phyloP scores from a whole-genome alignment of 2,113 vertebrate genomes.

The Andinoacara biseriatus region DNA sequence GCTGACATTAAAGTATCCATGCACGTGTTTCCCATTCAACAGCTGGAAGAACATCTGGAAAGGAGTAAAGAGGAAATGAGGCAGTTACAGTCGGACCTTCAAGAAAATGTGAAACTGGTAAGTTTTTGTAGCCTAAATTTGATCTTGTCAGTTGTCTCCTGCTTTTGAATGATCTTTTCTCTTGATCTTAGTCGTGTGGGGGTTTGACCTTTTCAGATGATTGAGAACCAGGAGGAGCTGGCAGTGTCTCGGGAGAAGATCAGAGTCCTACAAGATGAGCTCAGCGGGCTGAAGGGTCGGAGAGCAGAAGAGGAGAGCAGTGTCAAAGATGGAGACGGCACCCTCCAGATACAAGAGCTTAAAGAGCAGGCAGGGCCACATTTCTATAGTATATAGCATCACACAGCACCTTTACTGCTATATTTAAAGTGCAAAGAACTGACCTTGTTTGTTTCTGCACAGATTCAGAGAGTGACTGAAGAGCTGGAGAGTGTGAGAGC shows the following conservation, averaged over 20 bases:
- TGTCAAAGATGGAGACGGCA: accelerated
- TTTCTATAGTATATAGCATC: background rate
- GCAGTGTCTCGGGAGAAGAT: slow-evolving; percentile 26
- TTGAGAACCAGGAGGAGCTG: slow-evolving; percentile 63
- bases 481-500: slow-evolving; percentile 35
- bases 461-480: background rate
- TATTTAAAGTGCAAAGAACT: too few species aligned
- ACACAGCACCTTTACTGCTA: background rate
- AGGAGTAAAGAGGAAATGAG: too few species aligned
- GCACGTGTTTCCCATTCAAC: too few species aligned
- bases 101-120: too few species aligned
- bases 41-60: too few species aligned
- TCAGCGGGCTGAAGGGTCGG: background rate
- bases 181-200: background rate
- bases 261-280: slow-evolving; percentile 14
- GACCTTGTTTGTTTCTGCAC: background rate
- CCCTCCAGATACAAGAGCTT: background rate
- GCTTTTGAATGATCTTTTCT: background rate
- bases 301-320: background rate
- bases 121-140: too few species aligned
- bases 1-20: too few species aligned
- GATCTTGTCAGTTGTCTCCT: too few species aligned
- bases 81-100: too few species aligned
- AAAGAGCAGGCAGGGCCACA: background rate
- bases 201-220: slow-evolving; percentile 38